Evolutionary conservation across 2,888 invertebrate genomes (phyloP).

Genomic region (Agapostemon virescens): DNA sequence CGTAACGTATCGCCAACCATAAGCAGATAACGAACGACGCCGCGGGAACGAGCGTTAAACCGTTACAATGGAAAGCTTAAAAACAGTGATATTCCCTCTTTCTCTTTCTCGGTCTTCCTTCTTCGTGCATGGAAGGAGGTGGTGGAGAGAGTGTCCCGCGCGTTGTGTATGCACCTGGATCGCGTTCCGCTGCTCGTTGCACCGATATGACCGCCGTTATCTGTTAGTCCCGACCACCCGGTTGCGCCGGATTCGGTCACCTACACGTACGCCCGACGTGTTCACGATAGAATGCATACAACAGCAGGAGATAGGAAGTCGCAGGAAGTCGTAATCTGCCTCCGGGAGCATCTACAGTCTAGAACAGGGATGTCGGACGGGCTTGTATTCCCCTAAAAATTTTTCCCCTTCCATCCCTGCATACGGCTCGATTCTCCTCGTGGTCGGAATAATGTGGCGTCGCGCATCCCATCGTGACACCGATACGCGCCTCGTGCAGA

Average conservation of each 20-base stretch:
- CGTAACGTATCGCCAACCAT: constrained; percentile 53
- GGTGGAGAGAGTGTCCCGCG: background rate
- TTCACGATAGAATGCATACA: constrained; percentile 31
- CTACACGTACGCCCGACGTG: constrained; percentile 36
- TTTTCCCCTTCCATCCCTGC: too few species aligned
- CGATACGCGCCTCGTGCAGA: too few species aligned
- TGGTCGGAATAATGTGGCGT: too few species aligned
- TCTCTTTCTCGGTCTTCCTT: background rate
- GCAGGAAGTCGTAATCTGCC: constrained; percentile 67
- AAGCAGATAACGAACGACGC: constrained; percentile 56
- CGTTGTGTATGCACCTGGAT: constrained; percentile 63
- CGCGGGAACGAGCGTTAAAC: constrained; percentile 47
- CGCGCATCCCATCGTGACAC: too few species aligned
- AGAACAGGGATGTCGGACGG: too few species aligned
- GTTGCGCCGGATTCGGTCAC: constrained; percentile 44
- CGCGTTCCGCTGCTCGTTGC: constrained; percentile 56
- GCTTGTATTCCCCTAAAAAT: too few species aligned
- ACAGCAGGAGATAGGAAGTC: constrained; percentile 56
- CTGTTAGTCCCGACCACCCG: constrained; percentile 58
- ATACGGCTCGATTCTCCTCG: too few species aligned
- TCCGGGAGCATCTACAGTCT: constrained; percentile 35
- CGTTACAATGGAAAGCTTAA: constrained; percentile 60
- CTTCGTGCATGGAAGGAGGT: background rate
- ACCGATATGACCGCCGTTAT: constrained; percentile 61
- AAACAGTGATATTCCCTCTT: constrained; percentile 36